Conservation (phyloP, 2,797 vertebrate genomes). For the Squalus acanthias region DNA sequence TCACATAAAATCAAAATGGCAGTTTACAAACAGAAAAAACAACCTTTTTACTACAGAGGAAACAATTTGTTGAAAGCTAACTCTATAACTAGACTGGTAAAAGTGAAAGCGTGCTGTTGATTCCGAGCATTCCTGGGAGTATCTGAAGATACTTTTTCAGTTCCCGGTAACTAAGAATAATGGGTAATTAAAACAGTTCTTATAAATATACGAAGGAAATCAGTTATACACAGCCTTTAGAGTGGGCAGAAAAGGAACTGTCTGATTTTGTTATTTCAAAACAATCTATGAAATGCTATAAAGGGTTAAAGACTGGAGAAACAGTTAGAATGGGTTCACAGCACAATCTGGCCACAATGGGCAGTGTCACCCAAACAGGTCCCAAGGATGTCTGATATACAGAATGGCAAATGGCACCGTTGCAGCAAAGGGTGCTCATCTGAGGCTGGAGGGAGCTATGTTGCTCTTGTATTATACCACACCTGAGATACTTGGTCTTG, state of each 20-base stretch:
- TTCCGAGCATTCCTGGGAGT: background rate
- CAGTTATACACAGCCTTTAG: background rate
- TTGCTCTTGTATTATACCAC: background rate
- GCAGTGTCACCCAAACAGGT: background rate
- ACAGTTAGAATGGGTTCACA: background rate
- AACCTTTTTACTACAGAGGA: background rate
- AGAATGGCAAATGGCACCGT: background rate
- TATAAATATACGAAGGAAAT: background rate
- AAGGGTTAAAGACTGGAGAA: background rate
- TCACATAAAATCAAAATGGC: background rate
- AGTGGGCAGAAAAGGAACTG: background rate
- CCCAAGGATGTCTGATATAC: background rate
- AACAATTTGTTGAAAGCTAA: background rate
- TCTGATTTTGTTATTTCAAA: background rate
- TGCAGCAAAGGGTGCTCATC: background rate
- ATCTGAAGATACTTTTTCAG: background rate
- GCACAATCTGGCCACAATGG: background rate
- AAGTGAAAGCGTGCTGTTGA: background rate
- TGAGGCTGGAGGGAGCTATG: background rate
- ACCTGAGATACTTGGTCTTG: background rate
- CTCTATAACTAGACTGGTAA: too few relatives aligned
- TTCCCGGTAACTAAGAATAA: background rate
- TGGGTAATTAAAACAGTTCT: background rate
- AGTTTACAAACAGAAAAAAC: background rate
- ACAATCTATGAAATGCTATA: background rate